Evolutionary conservation across 2,797 vertebrate genomes (phyloP).

Genomic region (Corythornis leucogaster): DNA sequence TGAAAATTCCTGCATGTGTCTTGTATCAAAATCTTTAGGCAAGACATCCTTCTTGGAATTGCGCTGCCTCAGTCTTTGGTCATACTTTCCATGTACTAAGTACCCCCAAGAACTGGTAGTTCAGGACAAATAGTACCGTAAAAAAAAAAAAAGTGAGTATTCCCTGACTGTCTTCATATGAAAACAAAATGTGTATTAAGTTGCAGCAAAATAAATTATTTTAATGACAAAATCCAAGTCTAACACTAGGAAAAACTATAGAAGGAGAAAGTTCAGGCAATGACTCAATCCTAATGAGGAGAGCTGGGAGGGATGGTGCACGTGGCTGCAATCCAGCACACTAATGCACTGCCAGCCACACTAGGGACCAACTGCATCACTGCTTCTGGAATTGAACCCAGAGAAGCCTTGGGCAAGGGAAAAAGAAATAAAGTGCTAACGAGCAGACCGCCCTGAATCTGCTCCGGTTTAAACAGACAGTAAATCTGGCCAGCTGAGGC

Average conservation of each 20-base stretch:
- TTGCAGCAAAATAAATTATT: neutral
- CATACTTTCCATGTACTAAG: neutral
- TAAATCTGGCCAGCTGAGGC: neutral
- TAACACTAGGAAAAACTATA: neutral
- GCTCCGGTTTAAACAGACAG: neutral
- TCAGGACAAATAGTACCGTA: neutral
- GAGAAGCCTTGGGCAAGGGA: neutral
- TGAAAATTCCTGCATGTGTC: neutral
- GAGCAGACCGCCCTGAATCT: neutral
- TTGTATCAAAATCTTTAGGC: neutral
- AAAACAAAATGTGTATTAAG: neutral
- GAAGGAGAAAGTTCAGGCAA: neutral
- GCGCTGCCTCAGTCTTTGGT: neutral
- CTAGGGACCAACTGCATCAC: neutral
- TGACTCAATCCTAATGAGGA: neutral
- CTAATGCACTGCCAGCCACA: fast-evolving
- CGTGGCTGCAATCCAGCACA: neutral
- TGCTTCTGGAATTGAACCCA: neutral
- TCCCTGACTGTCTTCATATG: neutral
- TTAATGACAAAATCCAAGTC: neutral
- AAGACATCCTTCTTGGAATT: neutral
- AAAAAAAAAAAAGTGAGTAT: fast-evolving
- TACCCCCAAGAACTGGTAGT: neutral
- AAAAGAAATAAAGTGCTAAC: neutral
- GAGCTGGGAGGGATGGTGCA: neutral